A percentile compares a stretch with the other conserved stretches of the same genome.
Conservation (phyloP, 1,140 invertebrate species). For the Bombus terrestris region DNA sequence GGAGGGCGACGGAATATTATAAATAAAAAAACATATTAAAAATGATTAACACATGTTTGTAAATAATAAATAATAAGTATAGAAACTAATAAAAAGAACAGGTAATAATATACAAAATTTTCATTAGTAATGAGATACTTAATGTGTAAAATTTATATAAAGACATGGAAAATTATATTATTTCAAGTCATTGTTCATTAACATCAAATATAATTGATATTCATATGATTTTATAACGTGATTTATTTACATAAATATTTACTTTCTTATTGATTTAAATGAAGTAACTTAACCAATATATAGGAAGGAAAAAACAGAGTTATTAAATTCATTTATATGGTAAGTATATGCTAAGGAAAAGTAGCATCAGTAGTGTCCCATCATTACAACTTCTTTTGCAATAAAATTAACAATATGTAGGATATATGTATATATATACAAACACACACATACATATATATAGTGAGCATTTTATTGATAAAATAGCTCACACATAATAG, state of each 20-base stretch:
- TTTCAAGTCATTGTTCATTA: not conserved
- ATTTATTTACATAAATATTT: not conserved
- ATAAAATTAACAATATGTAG: too few relatives aligned
- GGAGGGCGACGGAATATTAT: not conserved
- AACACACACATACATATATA: too few relatives aligned
- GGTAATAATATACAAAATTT: not conserved
- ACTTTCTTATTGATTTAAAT: not conserved
- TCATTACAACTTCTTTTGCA: too few relatives aligned
- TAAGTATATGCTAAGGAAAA: too few relatives aligned
- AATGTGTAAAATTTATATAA: not conserved
- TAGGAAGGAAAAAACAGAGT: not conserved
- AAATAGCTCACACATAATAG: not conserved
- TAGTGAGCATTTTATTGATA: too few relatives aligned
- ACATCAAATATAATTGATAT: not conserved
- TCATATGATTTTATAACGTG: not conserved
- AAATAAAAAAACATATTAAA: not conserved
- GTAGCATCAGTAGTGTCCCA: too few relatives aligned
- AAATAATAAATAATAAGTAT: not conserved
- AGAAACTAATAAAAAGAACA: not conserved
- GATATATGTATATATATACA: too few relatives aligned
- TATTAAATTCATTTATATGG: too few relatives aligned
- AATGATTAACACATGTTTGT: not conserved
- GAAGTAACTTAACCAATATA: not conserved
- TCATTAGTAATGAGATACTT: not conserved
- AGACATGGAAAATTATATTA: conserved; percentile 6